Evolutionary conservation across 2,888 invertebrate species (phyloP).

Genomic region (Napeogenes sylphis): DNA sequence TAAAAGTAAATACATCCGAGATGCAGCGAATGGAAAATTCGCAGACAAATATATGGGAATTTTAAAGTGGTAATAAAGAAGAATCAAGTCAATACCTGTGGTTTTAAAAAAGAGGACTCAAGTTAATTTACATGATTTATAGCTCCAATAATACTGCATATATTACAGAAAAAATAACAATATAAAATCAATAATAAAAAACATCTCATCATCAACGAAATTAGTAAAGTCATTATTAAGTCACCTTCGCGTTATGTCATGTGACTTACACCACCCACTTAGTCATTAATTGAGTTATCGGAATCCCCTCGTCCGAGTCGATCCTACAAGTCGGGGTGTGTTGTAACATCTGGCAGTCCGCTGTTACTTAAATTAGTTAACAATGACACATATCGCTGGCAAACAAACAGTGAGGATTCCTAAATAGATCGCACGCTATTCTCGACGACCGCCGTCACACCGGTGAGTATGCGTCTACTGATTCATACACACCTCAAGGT

Average conservation of each 20-base stretch:
- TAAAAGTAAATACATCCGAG: slow-evolving; percentile 21
- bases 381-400: slow-evolving; percentile 78
- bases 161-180: no score
- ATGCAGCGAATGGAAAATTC: slow-evolving; percentile 15
- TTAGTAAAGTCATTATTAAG: background rate
- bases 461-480: slow-evolving; percentile 70
- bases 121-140: no score
- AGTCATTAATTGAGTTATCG: slow-evolving; percentile 45
- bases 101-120: no score
- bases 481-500: slow-evolving; percentile 74
- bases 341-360: slow-evolving; percentile 73
- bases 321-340: slow-evolving; percentile 45
- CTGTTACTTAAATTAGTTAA: slow-evolving; percentile 77
- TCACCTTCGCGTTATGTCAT: background rate
- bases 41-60: slow-evolving; percentile 15
- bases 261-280: background rate
- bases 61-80: no score
- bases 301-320: slow-evolving; percentile 44
- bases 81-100: slow-evolving; percentile 6
- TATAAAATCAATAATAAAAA: no score
- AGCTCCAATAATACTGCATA: slow-evolving; percentile 40
- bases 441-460: slow-evolving; percentile 67
- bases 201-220: no score
- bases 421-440: slow-evolving; percentile 75
- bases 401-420: slow-evolving; percentile 73